Base-by-base conservation (phyloP, 1,140 invertebrate genomes). In the Drosophila serrata region DNA sequence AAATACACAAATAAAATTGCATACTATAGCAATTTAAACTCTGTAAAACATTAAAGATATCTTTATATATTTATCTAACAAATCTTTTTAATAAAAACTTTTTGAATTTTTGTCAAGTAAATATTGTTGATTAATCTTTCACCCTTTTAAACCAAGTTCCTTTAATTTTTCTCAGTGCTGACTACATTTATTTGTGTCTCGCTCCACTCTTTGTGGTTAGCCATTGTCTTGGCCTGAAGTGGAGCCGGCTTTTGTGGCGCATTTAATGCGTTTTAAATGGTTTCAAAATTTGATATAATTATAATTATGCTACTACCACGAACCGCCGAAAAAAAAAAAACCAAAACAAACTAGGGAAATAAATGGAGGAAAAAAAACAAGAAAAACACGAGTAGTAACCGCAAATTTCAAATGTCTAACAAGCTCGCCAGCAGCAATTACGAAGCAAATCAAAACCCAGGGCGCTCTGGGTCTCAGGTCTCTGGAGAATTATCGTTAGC, bases 201-300 rank as follows among this genome's bases (percentile, higher is more conserved):
- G 39, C 65, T 19, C 61, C 51, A 24, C 43, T 55, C 17, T 43
- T 81, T 73, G 46, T 58, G 45, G 67, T 60, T 49, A 43, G 61
- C 33, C 67, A 63, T 72, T 79, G 75, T 79, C 75, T 76, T 65
- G 77, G 55, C 24, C 67, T 17, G 8, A 48, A 72, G 69, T 40
- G 51, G 35, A 72, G 68, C 29, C 51, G 43, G 68, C 69, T 59
- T 72, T 73, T 73, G 69, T 73, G 82, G 56, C 67, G 85, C 85
- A 79, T 90, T 90, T 90, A 90, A 90, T 90, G 85, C 86, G 85
- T 90, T 90, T 90, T 90, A 90, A 90, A 90, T 90, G 85, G 85
- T 90, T 85, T 70, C 75, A 90, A 90, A 90, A 90, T 90, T 90
- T 90, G 85, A 90, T 90, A 90, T 86, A 90, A 90, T 87, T 87